Evolutionary conservation across 2,888 invertebrate species (phyloP), one percentile per base, ranked within the genome.

Genomic region (Acrocera orbiculus): DNA sequence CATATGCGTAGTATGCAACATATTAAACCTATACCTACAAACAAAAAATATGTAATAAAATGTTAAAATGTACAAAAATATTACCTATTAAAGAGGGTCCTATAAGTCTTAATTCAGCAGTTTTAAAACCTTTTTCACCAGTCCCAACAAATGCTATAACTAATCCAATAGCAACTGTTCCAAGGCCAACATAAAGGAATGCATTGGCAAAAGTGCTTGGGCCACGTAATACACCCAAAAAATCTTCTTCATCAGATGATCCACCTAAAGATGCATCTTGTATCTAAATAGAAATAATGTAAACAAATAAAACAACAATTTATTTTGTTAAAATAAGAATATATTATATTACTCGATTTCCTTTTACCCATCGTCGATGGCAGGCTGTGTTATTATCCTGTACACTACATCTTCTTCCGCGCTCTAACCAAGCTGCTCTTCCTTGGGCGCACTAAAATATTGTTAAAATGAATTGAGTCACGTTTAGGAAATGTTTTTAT

Each of bases 71-170:
- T 16, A 15, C 8, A 22, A 8, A 16, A 16, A 34, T 22, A 26
- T 19, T 47, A 54, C 70, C 62, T 55, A 79, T 73, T 49, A 80
- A 69, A 41, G 81, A 77, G 41, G 86, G 86, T 42, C 87, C 87
- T 60, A 86, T 82, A 51, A 86, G 69, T 48, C 83, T 73, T 47
- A 87, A 65, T 54, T 83, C 85, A 43, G 80, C 73, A 44, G 86
- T 85, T 62, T 75, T 82, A 71, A 78, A 85, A 62, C 75, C 75
- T 63, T 85, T 83, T 64, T 86, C 86, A 51, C 86, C 86, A 44
- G 85, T 82, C 47, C 85, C 86, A 44, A 86, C 85, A 64, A 86
- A 85, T 56, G 82, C 81, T 49, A 86, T 81, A 48, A 86, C 79
- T 50, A 83, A 72, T 36, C 86, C 87, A 46, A 86, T 66, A 16